Conservation (phyloP, 1,140 invertebrate species). For the Apocrypta bakeri region DNA sequence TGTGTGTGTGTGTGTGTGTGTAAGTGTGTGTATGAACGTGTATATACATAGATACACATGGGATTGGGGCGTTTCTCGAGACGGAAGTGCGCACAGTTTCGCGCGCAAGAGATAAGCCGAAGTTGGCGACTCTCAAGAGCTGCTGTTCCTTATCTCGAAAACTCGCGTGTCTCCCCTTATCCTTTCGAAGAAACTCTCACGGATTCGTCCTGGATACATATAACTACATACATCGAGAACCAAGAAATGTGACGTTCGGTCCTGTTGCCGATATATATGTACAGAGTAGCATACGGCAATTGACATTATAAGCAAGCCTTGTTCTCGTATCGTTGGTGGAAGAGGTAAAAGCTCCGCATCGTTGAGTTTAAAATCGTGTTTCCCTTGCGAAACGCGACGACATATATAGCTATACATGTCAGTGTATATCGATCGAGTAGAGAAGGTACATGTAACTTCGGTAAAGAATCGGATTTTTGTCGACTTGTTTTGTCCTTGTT, state of each 20-base stretch:
- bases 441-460: not conserved
- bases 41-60: not conserved
- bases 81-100: not conserved
- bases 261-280: not conserved
- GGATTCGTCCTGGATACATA: not conserved
- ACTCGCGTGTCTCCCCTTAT: not conserved
- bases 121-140: not conserved
- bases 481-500: not conserved
- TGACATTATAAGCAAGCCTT: slow-evolving; percentile 12
- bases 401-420: not conserved
- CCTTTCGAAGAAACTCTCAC: not conserved
- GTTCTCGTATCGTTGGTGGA: not conserved
- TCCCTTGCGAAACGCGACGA: not conserved
- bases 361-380: slow-evolving; percentile 45
- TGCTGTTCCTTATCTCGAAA: not conserved
- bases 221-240: not conserved
- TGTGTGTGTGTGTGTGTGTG: no score
- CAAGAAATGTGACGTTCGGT: slow-evolving; percentile 1
- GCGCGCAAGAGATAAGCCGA: not conserved
- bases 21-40: not conserved
- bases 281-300: not conserved
- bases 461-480: slow-evolving; percentile 35
- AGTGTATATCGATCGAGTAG: slow-evolving; percentile 3
- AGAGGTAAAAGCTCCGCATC: not conserved
- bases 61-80: not conserved